Percentiles rank a stretch among this genome's conserved stretches.
Evolutionary conservation across 2,797 vertebrate genomes (phyloP).

Genomic region (Chelmon rostratus): DNA sequence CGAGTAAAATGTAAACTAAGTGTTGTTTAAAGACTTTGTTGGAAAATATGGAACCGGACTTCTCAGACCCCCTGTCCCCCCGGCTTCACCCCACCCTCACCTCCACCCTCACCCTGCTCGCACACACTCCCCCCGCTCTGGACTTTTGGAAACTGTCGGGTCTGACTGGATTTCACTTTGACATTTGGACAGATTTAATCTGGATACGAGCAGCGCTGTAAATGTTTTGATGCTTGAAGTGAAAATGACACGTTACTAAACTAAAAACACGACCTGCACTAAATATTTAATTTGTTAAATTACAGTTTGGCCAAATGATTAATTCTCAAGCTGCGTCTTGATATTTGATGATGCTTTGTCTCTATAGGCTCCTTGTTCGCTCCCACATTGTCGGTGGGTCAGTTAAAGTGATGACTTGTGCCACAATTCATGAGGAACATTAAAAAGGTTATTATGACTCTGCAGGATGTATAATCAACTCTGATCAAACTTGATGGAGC

Average conservation of each 20-base stretch:
- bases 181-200: slow-evolving; percentile 4
- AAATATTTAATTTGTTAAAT: background rate
- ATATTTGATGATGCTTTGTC: no score
- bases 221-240: background rate
- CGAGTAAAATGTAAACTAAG: slow-evolving; percentile 24
- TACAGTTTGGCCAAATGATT: background rate
- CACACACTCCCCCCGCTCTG: background rate
- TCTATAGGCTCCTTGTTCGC: no score
- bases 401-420: background rate
- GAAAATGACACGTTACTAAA: background rate
- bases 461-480: background rate
- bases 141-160: slow-evolving; percentile 9
- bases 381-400: no score
- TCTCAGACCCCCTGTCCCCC: background rate
- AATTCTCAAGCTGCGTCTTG: background rate
- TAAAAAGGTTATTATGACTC: background rate
- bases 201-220: background rate
- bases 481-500: background rate
- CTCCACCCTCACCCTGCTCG: background rate
- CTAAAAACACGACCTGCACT: background rate
- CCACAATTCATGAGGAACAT: background rate
- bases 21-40: slow-evolving; percentile 42
- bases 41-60: slow-evolving; percentile 43
- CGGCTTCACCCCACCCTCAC: background rate
- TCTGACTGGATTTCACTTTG: slow-evolving; percentile 5